These are phyloP conservation scores for Sinonovacula constricta DNA, from an alignment of 1,140 invertebrate genomes.

Conservation along the genomic window DNA sequence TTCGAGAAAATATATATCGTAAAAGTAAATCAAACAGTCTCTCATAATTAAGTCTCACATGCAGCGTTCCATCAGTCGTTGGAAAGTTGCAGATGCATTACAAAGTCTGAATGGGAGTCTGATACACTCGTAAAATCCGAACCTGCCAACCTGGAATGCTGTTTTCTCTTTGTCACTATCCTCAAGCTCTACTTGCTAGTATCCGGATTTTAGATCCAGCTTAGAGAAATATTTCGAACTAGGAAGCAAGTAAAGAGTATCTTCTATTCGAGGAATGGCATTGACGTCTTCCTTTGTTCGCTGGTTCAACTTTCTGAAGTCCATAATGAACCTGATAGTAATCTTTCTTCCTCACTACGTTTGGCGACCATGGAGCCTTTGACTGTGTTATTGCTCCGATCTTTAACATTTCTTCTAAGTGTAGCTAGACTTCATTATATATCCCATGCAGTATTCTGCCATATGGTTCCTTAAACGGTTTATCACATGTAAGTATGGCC, in stretches of 20 bases:
- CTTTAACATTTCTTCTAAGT: slow-evolving; percentile 23
- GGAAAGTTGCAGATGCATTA: too few species aligned
- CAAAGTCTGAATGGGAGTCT: slow-evolving; percentile 62
- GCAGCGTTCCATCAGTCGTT: slow-evolving; percentile 3
- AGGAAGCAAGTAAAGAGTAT: slow-evolving; percentile 59
- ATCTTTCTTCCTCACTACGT: slow-evolving; percentile 80
- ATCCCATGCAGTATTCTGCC: neutral
- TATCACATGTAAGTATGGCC: slow-evolving; percentile 2
- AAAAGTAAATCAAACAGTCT: slow-evolving; percentile 46
- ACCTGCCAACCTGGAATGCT: slow-evolving; percentile 44
- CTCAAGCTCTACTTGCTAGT: slow-evolving; percentile 78
- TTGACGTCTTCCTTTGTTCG: slow-evolving; percentile 51
- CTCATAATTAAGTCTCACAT: slow-evolving; percentile 28
- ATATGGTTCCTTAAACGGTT: slow-evolving; percentile 15
- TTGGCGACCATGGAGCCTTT: slow-evolving; percentile 78
- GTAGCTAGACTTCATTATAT: slow-evolving; percentile 19
- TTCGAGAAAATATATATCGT: slow-evolving; percentile 45
- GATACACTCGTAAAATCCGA: slow-evolving; percentile 51
- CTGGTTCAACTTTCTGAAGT: slow-evolving; percentile 76
- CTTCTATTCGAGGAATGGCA: slow-evolving; percentile 57
- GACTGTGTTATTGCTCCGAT: slow-evolving; percentile 22
- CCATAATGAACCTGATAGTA: slow-evolving; percentile 78
- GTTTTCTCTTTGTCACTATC: slow-evolving; percentile 46
- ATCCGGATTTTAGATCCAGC: slow-evolving; percentile 80
- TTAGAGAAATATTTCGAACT: slow-evolving; percentile 75